Conservation (phyloP, 2,797 vertebrate species). For the Triplophysa yarkandensis region DNA sequence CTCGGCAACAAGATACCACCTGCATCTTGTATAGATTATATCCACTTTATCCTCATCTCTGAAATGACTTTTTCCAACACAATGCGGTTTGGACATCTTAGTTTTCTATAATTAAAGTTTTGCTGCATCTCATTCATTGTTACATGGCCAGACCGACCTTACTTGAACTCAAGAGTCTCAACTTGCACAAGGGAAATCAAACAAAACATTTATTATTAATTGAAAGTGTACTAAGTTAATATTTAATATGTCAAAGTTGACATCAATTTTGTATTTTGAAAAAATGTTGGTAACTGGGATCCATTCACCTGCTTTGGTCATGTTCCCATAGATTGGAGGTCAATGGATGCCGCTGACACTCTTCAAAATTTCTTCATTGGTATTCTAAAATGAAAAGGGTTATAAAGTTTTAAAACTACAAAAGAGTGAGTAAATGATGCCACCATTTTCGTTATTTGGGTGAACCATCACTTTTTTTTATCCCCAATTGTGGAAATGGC, state of each 20-base stretch:
- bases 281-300: too few species aligned
- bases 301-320: too few species aligned
- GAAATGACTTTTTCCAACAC: neutral
- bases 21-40: conserved; percentile 23
- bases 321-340: too few species aligned
- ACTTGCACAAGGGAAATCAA: neutral
- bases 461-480: too few species aligned
- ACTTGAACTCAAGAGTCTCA: neutral
- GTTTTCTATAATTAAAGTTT: neutral
- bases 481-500: neutral
- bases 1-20: conserved; percentile 50
- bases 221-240: neutral
- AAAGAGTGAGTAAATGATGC: too few species aligned
- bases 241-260: neutral
- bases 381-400: too few species aligned
- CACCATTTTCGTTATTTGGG: too few species aligned
- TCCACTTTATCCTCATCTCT: conserved; percentile 25
- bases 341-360: too few species aligned
- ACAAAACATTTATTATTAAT: too few species aligned
- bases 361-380: too few species aligned
- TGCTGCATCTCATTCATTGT: neutral
- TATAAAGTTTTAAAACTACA: too few species aligned
- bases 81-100: neutral
- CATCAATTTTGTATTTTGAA: too few species aligned
- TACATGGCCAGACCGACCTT: neutral